phyloP scores from a whole-genome alignment of 2,113 vertebrate genomes.

The Cebus imitator region DNA sequence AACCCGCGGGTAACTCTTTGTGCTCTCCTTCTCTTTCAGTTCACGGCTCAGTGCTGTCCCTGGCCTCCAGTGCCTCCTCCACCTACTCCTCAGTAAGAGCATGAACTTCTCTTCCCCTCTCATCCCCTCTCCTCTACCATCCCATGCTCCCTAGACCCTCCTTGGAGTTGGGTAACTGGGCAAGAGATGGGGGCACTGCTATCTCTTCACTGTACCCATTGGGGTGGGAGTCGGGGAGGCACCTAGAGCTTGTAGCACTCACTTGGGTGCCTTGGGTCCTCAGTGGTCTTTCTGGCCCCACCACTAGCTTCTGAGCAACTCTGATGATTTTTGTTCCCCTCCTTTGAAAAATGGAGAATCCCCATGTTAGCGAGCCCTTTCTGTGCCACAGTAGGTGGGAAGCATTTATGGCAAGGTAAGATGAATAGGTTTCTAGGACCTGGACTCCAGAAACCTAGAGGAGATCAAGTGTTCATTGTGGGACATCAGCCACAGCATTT shows the following conservation, averaged over 20 bases:
- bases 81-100: constrained; percentile 96
- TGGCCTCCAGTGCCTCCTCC: constrained; percentile 96
- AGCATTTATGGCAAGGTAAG: background rate
- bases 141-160: background rate
- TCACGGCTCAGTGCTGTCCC: constrained; percentile 94
- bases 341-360: background rate
- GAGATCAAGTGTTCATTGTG: background rate
- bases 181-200: too few relatives aligned
- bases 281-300: background rate
- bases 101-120: background rate
- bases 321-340: background rate
- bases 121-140: rapidly evolving
- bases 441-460: background rate
- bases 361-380: background rate
- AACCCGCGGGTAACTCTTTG: constrained; percentile 44
- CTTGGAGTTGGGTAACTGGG: background rate
- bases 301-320: background rate
- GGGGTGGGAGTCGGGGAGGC: background rate
- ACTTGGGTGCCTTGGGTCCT: background rate
- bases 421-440: background rate
- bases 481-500: background rate
- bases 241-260: background rate
- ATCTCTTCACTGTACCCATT: background rate
- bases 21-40: constrained; percentile 87
- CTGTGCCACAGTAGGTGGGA: background rate